Percentiles rank a stretch among this genome's conserved stretches.
phyloP scores from a whole-genome alignment of 2,113 vertebrate species.

The Thamnaconus septentrionalis region DNA sequence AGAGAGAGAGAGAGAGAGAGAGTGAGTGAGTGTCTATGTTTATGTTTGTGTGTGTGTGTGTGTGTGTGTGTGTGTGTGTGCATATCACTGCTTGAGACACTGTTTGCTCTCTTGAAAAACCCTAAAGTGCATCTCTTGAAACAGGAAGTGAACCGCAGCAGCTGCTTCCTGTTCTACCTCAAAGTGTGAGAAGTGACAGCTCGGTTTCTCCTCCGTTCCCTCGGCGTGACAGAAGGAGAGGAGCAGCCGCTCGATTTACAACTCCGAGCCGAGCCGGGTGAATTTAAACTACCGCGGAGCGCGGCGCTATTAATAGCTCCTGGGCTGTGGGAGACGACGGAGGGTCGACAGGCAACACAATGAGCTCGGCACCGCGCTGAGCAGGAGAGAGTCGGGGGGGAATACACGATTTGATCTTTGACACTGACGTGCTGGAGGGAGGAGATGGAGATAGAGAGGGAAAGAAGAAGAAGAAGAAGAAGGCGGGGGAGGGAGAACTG shows the following conservation, averaged over 20 bases:
- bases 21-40: too few relatives aligned
- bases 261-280: slow-evolving; percentile 48
- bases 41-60: too few relatives aligned
- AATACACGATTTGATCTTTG: slow-evolving; percentile 53
- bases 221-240: slow-evolving; percentile 21
- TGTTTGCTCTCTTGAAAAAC: too few relatives aligned
- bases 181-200: slow-evolving; percentile 33
- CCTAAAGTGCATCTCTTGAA: neutral
- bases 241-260: slow-evolving; percentile 55
- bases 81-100: too few relatives aligned
- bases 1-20: too few relatives aligned
- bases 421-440: slow-evolving; percentile 18
- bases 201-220: slow-evolving; percentile 19
- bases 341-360: slow-evolving; percentile 51
- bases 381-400: slow-evolving; percentile 43
- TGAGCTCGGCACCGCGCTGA: slow-evolving; percentile 33
- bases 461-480: too few relatives aligned
- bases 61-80: too few relatives aligned
- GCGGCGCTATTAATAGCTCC: slow-evolving; percentile 61
- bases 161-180: slow-evolving; percentile 50
- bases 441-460: too few relatives aligned
- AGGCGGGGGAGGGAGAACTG: neutral
- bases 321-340: slow-evolving; percentile 53
- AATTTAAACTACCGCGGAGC: slow-evolving; percentile 62
- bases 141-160: slow-evolving; percentile 56